Percentiles rank a stretch among this genome's conserved stretches.
These are phyloP conservation scores for Conus ventricosus DNA, from an alignment of 1,140 invertebrate genomes.

Conservation along the genomic window DNA sequence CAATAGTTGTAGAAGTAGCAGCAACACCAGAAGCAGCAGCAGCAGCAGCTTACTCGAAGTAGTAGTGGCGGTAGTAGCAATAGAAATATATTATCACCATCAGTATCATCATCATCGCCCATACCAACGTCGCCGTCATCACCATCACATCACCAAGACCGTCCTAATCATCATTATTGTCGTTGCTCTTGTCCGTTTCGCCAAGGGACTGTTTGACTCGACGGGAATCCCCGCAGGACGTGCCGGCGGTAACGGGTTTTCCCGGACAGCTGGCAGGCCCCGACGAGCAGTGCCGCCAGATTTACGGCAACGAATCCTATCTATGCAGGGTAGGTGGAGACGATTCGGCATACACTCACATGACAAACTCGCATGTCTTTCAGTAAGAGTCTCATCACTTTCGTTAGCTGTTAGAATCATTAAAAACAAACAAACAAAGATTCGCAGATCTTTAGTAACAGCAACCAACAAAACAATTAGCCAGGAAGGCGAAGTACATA, in stretches of 20 bases:
- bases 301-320: slow-evolving; percentile 54
- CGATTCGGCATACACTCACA: background rate
- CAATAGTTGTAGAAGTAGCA: too few relatives aligned
- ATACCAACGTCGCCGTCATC: too few relatives aligned
- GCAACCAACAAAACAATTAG: too few relatives aligned
- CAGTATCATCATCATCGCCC: background rate
- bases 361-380: background rate
- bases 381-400: background rate
- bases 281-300: slow-evolving; percentile 57
- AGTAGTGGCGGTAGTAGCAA: slow-evolving; percentile 10
- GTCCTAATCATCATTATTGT: background rate
- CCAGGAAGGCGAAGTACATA: too few relatives aligned
- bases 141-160: too few relatives aligned
- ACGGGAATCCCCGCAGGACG: background rate
- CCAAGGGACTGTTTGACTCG: background rate
- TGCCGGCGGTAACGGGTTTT: slow-evolving; percentile 39
- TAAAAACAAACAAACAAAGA: too few relatives aligned
- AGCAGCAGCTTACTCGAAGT: slow-evolving; percentile 29
- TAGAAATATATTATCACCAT: background rate
- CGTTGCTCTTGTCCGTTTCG: background rate
- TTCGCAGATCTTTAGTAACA: too few relatives aligned
- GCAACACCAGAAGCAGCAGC: too few relatives aligned
- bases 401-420: too few relatives aligned
- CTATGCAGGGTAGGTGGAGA: slow-evolving; percentile 54
- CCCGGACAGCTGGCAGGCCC: slow-evolving; percentile 53